phyloP scores from a whole-genome alignment of 2,797 vertebrate genomes.

The Acanthornis magna region DNA sequence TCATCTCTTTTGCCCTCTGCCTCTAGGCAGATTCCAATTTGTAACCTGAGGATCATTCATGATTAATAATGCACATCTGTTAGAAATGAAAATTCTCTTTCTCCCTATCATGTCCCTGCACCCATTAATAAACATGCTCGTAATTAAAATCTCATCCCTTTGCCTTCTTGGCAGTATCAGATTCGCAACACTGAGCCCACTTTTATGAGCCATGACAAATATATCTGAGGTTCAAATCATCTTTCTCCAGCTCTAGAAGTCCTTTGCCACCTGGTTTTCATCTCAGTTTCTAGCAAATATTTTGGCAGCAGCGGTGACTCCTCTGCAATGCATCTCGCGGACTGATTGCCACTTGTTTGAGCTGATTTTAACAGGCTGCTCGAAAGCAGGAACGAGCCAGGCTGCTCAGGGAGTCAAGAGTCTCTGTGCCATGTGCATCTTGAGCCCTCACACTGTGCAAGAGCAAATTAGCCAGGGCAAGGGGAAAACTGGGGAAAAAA shows the following conservation, averaged over 20 bases:
- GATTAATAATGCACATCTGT: constrained; percentile 11
- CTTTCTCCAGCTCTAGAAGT: neutral
- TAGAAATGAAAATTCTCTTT: constrained; percentile 35
- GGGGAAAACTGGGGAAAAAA: neutral
- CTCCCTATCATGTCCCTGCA: neutral
- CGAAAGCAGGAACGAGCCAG: neutral
- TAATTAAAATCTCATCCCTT: constrained; percentile 16
- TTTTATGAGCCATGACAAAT: constrained; percentile 12
- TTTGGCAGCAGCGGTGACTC: neutral
- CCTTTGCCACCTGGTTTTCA: neutral
- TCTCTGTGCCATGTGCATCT: neutral
- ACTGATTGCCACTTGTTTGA: neutral
- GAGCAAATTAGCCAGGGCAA: neutral
- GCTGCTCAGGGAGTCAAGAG: neutral
- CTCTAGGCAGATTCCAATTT: neutral
- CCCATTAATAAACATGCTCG: constrained; percentile 15
- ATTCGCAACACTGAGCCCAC: neutral
- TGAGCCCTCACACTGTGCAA: neutral
- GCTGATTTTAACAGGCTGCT: neutral
- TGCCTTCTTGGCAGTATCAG: constrained; percentile 8
- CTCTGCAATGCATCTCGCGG: neutral
- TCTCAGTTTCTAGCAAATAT: constrained; percentile 10
- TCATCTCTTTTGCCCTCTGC: neutral
- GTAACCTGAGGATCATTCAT: neutral
- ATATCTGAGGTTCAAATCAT: constrained; percentile 1